A percentile compares a stretch with the other conserved stretches of the same genome.
phyloP scores from a whole-genome alignment of 1,140 invertebrate genomes.

The Lysiphlebus fabarum region DNA sequence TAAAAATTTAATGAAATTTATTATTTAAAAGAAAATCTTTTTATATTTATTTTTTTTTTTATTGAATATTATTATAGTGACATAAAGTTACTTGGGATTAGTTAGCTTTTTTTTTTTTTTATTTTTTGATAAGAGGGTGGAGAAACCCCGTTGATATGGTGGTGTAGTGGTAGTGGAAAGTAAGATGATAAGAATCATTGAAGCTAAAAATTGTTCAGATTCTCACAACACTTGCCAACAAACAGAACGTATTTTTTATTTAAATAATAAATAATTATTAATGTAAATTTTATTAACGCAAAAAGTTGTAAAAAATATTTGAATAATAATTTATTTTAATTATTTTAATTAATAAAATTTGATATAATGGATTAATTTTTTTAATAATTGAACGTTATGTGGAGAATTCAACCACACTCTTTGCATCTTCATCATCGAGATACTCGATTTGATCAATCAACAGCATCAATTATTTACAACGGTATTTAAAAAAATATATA shows the following conservation, averaged over 20 bases:
- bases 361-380: no score
- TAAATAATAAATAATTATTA: no score
- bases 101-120: not conserved
- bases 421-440: conserved; percentile 47
- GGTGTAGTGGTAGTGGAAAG: conserved; percentile 31
- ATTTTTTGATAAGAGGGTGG: not conserved
- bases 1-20: no score
- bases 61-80: not conserved
- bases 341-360: no score
- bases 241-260: conserved; percentile 18
- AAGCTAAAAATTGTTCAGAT: conserved; percentile 50
- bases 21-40: no score
- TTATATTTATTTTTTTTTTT: not conserved
- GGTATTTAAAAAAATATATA: conserved; percentile 33
- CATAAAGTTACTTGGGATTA: not conserved
- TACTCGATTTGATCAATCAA: conserved; percentile 45
- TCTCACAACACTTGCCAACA: conserved; percentile 36
- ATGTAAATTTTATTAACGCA: no score
- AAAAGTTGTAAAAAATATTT: no score
- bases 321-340: no score
- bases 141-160: conserved; percentile 4
- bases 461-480: conserved; percentile 48
- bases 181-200: conserved; percentile 48
- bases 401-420: conserved; percentile 50
- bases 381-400: no score